Base-by-base conservation (phyloP, 2,888 invertebrate species). In the Lycia hirtaria region DNA sequence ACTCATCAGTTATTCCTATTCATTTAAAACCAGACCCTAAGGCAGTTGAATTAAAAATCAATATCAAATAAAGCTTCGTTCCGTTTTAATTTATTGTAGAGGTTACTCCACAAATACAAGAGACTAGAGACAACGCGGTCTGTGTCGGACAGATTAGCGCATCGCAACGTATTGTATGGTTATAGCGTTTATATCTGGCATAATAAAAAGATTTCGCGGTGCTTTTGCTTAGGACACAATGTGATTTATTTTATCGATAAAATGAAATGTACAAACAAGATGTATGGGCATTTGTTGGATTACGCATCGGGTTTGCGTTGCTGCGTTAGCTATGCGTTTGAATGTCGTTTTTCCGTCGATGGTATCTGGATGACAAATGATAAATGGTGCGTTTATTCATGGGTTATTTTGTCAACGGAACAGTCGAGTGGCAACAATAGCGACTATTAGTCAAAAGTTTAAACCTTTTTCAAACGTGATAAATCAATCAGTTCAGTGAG, bases 71-170 rank as follows among this genome's bases (percentile, higher is more conserved):
- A 19, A 69, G 56, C 65, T 32, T 49, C 37, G 52, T 49, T 51
- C 54, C 65, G 68, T 76, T 81, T 76, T 72, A 80, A 76, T 80
- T 79, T 82, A 80, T 81, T 75, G 75, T 67, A 67, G 70, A 69
- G 72, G 76, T 78, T 75, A 75, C 76, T 80, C 79, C 74, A 81
- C 82, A 80, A 83, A 84, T 78, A 74, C 70, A 68, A 77, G 52
- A 47, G 40, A 14, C 48, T 43, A 43, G 80, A 82, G 84, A 85
- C 85, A 81, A 81, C 76, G 79, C 74, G 78, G 75, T 71, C 72
- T 76, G 76, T 82, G 82, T 82, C 79, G 77, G 76, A 81, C 78
- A 85, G 84, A 86, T 87, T 85, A 85, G 79, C 74, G 77, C 79
- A 81, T 85, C 80, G 78, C 80, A 73, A 78, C 78, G 82, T 84